Evolutionary conservation across 2,113 vertebrate species (phyloP).

Genomic region (Brachyistius frenatus): DNA sequence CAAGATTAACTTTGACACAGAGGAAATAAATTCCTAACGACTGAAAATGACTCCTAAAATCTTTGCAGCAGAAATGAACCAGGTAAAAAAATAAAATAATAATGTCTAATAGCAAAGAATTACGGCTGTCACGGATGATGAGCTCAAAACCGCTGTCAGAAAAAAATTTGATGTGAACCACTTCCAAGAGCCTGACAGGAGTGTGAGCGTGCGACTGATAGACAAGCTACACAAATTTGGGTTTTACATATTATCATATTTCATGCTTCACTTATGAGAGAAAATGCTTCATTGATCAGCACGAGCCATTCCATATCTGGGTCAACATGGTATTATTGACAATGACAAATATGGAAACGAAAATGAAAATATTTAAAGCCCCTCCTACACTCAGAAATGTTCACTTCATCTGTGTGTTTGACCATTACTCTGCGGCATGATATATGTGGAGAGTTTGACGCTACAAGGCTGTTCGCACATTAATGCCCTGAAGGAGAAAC

Average conservation of each 20-base stretch:
- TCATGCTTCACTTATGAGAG: not conserved
- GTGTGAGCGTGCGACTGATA: no score
- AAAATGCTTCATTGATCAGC: not conserved
- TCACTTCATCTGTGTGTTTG: not conserved
- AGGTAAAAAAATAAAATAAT: not conserved
- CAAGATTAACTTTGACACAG: not conserved
- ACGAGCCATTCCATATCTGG: not conserved
- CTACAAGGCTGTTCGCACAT: not conserved
- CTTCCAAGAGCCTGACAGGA: slow-evolving; percentile 8
- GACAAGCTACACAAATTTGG: no score
- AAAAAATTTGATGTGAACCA: not conserved
- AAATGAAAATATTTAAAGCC: slow-evolving; percentile 16
- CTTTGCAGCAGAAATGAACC: slow-evolving; percentile 14
- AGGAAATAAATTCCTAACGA: not conserved
- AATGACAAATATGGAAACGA: slow-evolving; percentile 13
- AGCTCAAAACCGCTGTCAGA: slow-evolving; percentile 17
- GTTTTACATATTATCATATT: not conserved
- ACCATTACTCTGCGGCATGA: not conserved
- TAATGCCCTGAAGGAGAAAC: not conserved
- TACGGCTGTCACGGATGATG: slow-evolving; percentile 19
- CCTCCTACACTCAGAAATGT: not conserved
- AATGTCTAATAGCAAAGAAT: slow-evolving; percentile 13
- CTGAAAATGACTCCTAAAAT: not conserved
- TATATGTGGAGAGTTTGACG: not conserved
- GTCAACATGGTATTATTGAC: slow-evolving; percentile 14